phyloP scores from a whole-genome alignment of 2,888 invertebrate genomes.

The Eupithecia vulgata region DNA sequence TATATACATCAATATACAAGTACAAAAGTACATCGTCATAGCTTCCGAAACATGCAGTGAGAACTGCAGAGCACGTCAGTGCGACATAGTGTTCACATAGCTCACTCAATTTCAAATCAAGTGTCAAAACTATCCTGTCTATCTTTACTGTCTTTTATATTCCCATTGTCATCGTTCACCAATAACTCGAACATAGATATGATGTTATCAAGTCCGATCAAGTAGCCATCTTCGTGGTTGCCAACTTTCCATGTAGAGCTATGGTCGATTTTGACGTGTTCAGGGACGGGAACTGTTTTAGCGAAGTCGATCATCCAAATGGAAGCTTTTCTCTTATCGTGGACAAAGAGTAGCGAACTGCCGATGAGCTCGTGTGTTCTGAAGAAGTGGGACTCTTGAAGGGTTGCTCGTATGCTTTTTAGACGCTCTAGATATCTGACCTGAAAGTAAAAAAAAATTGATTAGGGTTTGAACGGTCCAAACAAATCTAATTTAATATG shows the following conservation, averaged over 20 bases:
- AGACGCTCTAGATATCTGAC: conserved; percentile 93
- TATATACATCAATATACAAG: conserved; percentile 68
- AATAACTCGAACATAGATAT: conserved; percentile 92
- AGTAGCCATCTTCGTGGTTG: conserved; percentile 98
- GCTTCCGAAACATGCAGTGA: conserved; percentile 40
- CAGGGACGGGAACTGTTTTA: conserved; percentile 93
- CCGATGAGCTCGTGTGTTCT: conserved; percentile 96
- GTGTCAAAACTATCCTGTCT: conserved; percentile 75
- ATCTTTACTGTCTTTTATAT: conserved; percentile 70
- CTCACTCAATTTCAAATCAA: conserved; percentile 59
- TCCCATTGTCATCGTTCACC: conserved; percentile 75
- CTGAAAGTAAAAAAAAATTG: conserved; percentile 74
- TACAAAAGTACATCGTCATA: conserved; percentile 54
- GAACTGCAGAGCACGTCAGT: conserved; percentile 53
- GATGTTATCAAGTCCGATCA: conserved; percentile 95
- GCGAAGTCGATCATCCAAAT: conserved; percentile 99
- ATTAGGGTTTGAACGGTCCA: not conserved
- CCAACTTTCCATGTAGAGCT: conserved; percentile 95
- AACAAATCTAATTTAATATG: not conserved
- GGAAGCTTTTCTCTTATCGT: conserved; percentile 93
- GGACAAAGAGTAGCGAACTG: conserved; percentile 97
- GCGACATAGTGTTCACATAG: conserved; percentile 57
- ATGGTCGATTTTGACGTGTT: conserved; percentile 89
- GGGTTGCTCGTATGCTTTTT: conserved; percentile 91
- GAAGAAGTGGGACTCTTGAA: conserved; percentile 95